These are phyloP conservation scores for Pararge aegeria DNA, from an alignment of 1,140 invertebrate species.

Conservation along the genomic window DNA sequence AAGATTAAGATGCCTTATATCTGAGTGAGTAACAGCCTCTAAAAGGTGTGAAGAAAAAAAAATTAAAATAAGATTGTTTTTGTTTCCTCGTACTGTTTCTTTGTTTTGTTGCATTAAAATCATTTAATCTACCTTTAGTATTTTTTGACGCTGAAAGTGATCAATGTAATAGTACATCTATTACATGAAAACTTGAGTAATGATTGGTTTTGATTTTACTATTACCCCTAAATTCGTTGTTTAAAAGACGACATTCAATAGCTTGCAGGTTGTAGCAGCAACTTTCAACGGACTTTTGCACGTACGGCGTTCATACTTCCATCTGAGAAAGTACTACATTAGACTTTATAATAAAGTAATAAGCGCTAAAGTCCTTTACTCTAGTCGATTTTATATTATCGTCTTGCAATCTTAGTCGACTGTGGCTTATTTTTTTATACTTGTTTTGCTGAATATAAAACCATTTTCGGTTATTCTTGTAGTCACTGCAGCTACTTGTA, in stretches of 20 bases:
- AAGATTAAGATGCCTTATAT: no score
- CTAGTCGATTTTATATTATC: neutral
- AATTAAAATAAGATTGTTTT: no score
- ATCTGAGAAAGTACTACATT: neutral
- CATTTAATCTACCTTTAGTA: no score
- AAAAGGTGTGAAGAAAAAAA: no score
- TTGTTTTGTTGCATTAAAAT: neutral
- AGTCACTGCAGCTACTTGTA: conserved; percentile 27
- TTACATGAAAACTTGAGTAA: no score
- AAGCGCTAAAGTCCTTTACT: conserved; percentile 7
- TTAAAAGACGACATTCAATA: conserved; percentile 16
- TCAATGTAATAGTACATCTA: no score
- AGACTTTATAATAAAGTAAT: conserved; percentile 11
- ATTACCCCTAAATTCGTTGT: conserved; percentile 7
- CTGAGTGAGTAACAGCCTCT: no score
- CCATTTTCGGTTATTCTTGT: conserved; percentile 29
- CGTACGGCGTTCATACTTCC: conserved; percentile 13
- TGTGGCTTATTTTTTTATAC: conserved; percentile 17
- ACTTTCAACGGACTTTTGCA: conserved; percentile 19
- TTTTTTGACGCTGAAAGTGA: no score
- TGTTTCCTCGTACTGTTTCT: no score
- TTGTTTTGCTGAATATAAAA: conserved; percentile 21
- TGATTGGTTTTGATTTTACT: no score
- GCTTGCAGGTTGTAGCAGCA: conserved; percentile 7
- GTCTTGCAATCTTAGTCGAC: conserved; percentile 14